Evolutionary conservation across 2,797 vertebrate species (phyloP).

Genomic region (Aplochiton taeniatus): DNA sequence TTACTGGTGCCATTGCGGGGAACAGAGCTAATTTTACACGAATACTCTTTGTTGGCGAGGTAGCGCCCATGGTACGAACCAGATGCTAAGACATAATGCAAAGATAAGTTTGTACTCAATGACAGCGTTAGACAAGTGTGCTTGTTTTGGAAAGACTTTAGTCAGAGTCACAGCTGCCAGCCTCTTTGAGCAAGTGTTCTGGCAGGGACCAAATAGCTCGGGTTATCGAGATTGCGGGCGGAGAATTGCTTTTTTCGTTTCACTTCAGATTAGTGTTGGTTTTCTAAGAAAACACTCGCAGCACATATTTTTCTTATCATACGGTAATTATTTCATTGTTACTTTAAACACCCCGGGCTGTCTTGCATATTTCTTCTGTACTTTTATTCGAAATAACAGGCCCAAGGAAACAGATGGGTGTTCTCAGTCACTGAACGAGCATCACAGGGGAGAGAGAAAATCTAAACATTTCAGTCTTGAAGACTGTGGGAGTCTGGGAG

Average conservation of each 20-base stretch:
- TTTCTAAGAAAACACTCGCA: slow-evolving; percentile 55
- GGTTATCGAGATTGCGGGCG: slow-evolving; percentile 50
- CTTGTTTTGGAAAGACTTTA: slow-evolving; percentile 72
- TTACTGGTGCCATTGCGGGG: slow-evolving; percentile 27
- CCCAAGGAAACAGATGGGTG: slow-evolving; percentile 32
- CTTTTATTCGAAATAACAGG: slow-evolving; percentile 40
- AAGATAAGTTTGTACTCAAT: slow-evolving; percentile 45
- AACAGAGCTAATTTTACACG: slow-evolving; percentile 41
- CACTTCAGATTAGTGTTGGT: slow-evolving; percentile 50
- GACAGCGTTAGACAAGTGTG: slow-evolving; percentile 55
- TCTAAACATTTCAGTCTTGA: slow-evolving; percentile 23
- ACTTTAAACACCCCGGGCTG: slow-evolving; percentile 37
- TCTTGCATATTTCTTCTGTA: slow-evolving; percentile 35
- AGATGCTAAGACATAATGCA: slow-evolving; percentile 53
- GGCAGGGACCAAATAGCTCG: slow-evolving; percentile 40
- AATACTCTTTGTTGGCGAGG: slow-evolving; percentile 38
- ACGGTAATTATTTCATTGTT: slow-evolving; percentile 54
- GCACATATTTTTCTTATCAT: slow-evolving; percentile 56
- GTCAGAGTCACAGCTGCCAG: slow-evolving; percentile 59
- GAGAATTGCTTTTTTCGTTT: slow-evolving; percentile 52
- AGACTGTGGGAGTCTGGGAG: slow-evolving; percentile 26
- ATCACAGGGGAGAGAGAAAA: slow-evolving; percentile 9
- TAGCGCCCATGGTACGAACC: slow-evolving; percentile 51
- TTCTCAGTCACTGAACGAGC: slow-evolving; percentile 32
- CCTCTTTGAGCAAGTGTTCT: slow-evolving; percentile 58